phyloP scores from a whole-genome alignment of 2,113 vertebrate species.

The Sander lucioperca region DNA sequence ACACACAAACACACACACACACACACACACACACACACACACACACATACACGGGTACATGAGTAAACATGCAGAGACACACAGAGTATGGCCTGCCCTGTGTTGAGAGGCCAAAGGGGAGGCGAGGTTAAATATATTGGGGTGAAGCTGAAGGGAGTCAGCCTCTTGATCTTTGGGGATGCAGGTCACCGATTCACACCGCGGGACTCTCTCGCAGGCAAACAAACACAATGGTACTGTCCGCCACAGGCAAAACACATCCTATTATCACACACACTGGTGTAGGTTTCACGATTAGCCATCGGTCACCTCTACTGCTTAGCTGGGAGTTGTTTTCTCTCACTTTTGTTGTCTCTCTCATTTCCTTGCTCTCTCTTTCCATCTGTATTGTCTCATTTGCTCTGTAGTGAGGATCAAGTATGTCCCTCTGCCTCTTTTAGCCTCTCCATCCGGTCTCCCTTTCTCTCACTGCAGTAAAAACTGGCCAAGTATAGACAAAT shows the following conservation, averaged over 20 bases:
- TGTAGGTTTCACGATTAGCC: neutral
- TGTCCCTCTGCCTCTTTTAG: neutral
- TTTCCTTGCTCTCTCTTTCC: neutral
- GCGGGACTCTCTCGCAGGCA: constrained; percentile 7
- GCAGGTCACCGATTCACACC: constrained; percentile 67
- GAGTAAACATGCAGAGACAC: constrained; percentile 23
- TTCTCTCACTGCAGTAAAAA: constrained; percentile 24
- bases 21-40: constrained; percentile 76
- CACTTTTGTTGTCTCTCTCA: constrained; percentile 16
- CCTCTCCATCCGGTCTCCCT: constrained; percentile 10
- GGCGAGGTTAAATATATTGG: constrained; percentile 59
- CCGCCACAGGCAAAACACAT: constrained; percentile 42
- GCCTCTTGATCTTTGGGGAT: constrained; percentile 73
- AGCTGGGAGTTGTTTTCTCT: constrained; percentile 17
- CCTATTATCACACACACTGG: constrained; percentile 38
- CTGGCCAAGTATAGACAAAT: constrained; percentile 75
- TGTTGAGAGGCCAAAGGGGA: constrained; percentile 70
- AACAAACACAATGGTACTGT: constrained; percentile 28
- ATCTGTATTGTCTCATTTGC: constrained; percentile 28
- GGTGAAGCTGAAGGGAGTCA: constrained; percentile 75
- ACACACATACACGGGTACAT: constrained; percentile 25
- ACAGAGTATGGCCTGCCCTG: neutral
- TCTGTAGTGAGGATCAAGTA: constrained; percentile 20
- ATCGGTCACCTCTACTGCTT: constrained; percentile 25
- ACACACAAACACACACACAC: constrained; percentile 54